Percentiles rank a stretch among this genome's conserved stretches.
These are phyloP conservation scores for Varecia variegata DNA, from an alignment of 2,797 vertebrate genomes.

Conservation along the genomic window DNA sequence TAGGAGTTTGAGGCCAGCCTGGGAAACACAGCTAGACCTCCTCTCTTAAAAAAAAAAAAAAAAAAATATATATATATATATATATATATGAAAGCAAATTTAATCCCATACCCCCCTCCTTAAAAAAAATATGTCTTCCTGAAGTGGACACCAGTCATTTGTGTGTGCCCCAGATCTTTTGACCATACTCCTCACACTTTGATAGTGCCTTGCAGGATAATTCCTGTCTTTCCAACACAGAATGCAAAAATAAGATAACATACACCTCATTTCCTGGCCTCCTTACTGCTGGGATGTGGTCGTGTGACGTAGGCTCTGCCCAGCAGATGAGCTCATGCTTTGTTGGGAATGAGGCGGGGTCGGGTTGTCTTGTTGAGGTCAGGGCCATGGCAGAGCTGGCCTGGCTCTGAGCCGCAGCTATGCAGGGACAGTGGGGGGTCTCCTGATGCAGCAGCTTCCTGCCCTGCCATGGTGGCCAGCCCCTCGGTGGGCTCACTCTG, in stretches of 20 bases:
- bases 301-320: not conserved
- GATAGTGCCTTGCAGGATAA: not conserved
- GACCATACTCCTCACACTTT: not conserved
- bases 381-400: not conserved
- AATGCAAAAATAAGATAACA: not conserved
- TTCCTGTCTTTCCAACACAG: not conserved
- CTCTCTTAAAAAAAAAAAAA: no score
- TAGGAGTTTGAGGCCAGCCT: no score
- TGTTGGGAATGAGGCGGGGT: not conserved
- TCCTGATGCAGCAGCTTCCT: not conserved
- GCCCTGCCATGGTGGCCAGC: fast-evolving
- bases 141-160: not conserved
- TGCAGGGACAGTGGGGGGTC: not conserved
- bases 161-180: not conserved
- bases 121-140: not conserved
- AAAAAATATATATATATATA: no score
- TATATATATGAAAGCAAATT: not conserved
- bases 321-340: not conserved
- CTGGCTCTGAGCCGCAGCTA: not conserved
- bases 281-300: not conserved
- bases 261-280: not conserved
- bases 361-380: not conserved
- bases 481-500: not conserved
- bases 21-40: no score
- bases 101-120: not conserved